Evolutionary conservation across 2,797 vertebrate species (phyloP).

Genomic region (Pyrocephalus nanus): DNA sequence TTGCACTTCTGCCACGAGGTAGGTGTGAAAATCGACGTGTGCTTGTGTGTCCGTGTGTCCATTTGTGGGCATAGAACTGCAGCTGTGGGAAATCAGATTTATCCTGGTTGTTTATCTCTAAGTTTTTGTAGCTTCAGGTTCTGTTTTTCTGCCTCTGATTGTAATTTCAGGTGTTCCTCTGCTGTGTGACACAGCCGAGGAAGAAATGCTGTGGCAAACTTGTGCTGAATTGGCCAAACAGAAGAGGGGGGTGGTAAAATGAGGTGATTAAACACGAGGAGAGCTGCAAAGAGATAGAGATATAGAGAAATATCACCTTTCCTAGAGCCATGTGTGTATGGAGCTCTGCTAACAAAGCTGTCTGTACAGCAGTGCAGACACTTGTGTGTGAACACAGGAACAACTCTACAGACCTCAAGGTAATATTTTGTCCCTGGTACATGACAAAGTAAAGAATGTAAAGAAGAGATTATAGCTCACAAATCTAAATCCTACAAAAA

Average conservation of each 20-base stretch:
- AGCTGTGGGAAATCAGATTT: background rate
- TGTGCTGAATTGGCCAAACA: background rate
- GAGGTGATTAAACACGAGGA: background rate
- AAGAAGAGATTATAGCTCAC: background rate
- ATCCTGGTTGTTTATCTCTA: accelerated
- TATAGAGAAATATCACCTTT: background rate
- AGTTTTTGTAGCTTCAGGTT: background rate
- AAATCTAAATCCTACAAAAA: slow-evolving; percentile 51
- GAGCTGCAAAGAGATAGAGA: background rate
- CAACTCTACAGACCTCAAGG: background rate
- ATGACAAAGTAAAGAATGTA: background rate
- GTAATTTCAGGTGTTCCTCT: background rate
- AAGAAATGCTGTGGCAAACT: background rate
- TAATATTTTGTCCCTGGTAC: background rate
- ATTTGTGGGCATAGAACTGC: accelerated
- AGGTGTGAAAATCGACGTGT: background rate
- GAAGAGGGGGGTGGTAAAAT: background rate
- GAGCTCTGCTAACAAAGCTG: background rate
- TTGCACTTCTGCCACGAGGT: background rate
- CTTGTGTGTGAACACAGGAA: background rate
- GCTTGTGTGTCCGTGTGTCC: accelerated
- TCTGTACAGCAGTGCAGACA: background rate
- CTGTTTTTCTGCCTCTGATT: background rate
- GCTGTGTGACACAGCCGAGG: background rate
- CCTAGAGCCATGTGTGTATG: background rate